These are phyloP conservation scores for Sarotherodon lohbergeri DNA, from an alignment of 2,113 vertebrate genomes.

Conservation along the genomic window DNA sequence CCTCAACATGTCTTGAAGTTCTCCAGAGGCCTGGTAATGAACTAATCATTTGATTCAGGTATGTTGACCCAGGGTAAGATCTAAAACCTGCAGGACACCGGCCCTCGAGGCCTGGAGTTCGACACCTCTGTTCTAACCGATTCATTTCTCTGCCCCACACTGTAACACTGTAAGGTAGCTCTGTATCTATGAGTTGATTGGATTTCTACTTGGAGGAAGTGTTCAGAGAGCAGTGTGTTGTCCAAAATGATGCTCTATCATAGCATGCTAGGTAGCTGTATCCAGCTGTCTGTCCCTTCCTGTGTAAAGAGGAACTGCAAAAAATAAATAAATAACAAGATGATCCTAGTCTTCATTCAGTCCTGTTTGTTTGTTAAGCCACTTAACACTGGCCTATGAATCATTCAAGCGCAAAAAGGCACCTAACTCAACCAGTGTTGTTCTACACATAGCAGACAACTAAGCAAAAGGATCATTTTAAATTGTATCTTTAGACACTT, in stretches of 20 bases:
- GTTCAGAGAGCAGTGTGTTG: neutral
- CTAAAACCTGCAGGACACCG: no score
- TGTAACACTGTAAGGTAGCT: neutral
- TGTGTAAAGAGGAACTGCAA: neutral
- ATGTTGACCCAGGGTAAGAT: no score
- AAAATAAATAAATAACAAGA: neutral
- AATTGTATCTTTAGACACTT: neutral
- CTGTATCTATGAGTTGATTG: neutral
- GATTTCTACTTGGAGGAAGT: neutral
- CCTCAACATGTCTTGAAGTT: no score
- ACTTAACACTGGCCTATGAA: neutral
- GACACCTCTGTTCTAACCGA: neutral
- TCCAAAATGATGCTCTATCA: neutral
- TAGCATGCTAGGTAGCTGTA: neutral
- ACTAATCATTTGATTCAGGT: no score
- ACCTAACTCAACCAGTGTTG: neutral
- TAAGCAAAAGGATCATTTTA: neutral
- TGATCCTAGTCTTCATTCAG: neutral
- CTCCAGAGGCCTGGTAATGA: no score
- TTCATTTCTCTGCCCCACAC: neutral
- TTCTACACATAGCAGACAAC: neutral
- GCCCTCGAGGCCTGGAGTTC: no score
- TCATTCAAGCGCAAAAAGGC: neutral
- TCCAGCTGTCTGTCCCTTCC: neutral
- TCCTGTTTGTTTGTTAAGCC: neutral